A percentile compares a stretch with the other conserved stretches of the same genome.
Evolutionary conservation across 2,113 vertebrate species (phyloP).

Genomic region (Burhinus bistriatus): DNA sequence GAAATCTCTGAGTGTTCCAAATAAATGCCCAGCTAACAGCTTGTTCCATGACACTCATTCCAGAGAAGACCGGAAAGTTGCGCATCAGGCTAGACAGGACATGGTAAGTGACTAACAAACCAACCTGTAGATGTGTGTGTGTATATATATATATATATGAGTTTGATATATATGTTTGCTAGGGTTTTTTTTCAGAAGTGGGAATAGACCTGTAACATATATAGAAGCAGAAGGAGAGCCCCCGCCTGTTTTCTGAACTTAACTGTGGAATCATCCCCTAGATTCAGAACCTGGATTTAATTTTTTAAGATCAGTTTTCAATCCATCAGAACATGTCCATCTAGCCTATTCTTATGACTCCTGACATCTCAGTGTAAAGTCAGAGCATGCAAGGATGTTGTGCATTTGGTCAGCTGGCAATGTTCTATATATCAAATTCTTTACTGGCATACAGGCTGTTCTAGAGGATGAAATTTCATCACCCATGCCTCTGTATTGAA

Average conservation of each 20-base stretch:
- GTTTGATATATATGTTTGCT: not conserved
- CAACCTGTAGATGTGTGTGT: not conserved
- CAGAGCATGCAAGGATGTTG: not conserved
- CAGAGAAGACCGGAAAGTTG: not conserved
- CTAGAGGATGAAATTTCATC: constrained; percentile 18
- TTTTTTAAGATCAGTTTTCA: not conserved
- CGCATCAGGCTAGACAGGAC: not conserved
- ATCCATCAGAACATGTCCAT: not conserved
- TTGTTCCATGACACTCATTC: not conserved
- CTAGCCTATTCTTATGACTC: not conserved
- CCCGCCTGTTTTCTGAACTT: not conserved
- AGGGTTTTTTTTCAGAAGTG: not conserved
- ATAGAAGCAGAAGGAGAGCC: not conserved
- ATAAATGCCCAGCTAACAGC: not conserved
- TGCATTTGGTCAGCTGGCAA: not conserved
- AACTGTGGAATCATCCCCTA: not conserved
- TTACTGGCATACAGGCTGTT: not conserved
- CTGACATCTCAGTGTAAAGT: not conserved
- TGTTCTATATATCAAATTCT: not conserved
- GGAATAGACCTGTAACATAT: not conserved
- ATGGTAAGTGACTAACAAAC: not conserved
- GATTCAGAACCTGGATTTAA: not conserved
- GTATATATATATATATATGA: not conserved
- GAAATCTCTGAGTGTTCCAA: not conserved
- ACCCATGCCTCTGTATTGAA: not conserved